Evolutionary conservation across 2,797 vertebrate species (phyloP).

Genomic region (Epinephelus awoara): DNA sequence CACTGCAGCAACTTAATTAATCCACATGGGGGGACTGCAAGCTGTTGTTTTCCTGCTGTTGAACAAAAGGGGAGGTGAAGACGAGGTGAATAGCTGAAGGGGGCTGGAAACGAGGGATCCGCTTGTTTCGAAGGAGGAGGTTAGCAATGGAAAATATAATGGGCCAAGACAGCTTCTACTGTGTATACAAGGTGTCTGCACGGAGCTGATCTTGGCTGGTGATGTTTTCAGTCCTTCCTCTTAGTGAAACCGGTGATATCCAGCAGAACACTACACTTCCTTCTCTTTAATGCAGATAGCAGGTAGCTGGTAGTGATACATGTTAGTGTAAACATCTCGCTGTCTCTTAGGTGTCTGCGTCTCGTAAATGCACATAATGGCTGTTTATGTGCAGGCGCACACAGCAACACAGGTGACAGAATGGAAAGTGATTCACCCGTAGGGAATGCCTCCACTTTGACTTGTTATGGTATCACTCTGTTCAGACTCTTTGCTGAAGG

Average conservation of each 20-base stretch:
- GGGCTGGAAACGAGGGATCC: slow-evolving; percentile 39
- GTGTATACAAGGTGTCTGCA: slow-evolving; percentile 55
- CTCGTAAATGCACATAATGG: slow-evolving; percentile 8
- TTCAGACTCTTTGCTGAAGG: slow-evolving; percentile 33
- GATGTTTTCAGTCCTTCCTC: slow-evolving; percentile 15
- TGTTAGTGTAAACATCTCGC: slow-evolving; percentile 3
- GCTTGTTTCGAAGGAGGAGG: slow-evolving; percentile 25
- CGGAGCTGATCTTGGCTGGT: slow-evolving; percentile 6
- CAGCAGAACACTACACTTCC: slow-evolving; percentile 3
- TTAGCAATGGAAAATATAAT: slow-evolving; percentile 61
- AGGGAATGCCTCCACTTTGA: slow-evolving; percentile 62
- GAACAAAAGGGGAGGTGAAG: slow-evolving; percentile 68
- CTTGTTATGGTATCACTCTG: slow-evolving; percentile 59
- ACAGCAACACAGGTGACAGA: slow-evolving; percentile 55
- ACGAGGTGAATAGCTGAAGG: slow-evolving; percentile 12
- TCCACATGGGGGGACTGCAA: slow-evolving; percentile 75
- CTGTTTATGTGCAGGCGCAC: slow-evolving; percentile 32
- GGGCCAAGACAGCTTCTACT: slow-evolving; percentile 39
- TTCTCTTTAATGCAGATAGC: background rate
- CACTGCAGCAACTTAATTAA: slow-evolving; percentile 82
- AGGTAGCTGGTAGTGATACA: background rate
- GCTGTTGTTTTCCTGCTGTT: slow-evolving; percentile 82
- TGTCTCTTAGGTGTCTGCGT: slow-evolving; percentile 9
- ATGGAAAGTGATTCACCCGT: slow-evolving; percentile 68
- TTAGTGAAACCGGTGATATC: background rate